Evolutionary conservation across 2,113 vertebrate species (phyloP).

Genomic region (Ondatra zibethicus): DNA sequence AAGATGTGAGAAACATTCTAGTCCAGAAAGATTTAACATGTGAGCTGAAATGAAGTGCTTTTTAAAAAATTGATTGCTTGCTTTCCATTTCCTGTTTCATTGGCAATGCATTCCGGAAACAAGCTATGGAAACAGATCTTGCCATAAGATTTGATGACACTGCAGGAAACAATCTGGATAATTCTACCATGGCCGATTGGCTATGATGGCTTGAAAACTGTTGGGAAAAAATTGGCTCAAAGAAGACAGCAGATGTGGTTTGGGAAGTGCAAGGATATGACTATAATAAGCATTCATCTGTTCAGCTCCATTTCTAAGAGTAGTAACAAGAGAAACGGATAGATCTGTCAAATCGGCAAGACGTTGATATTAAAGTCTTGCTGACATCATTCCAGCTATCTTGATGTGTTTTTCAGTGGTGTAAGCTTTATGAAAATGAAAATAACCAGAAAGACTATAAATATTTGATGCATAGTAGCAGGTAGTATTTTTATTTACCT

Average conservation of each 20-base stretch:
- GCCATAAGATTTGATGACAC: neutral
- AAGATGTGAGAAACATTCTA: conserved; percentile 25
- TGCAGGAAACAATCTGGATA: conserved; percentile 36
- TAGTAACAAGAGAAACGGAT: conserved; percentile 24
- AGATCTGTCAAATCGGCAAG: conserved; percentile 40
- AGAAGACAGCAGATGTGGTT: neutral
- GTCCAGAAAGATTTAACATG: conserved; percentile 41
- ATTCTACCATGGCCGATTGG: neutral
- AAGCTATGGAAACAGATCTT: neutral
- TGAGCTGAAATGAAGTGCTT: conserved; percentile 48
- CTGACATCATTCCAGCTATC: conserved; percentile 8
- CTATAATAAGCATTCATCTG: conserved; percentile 51
- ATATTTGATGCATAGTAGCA: neutral
- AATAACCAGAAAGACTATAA: neutral
- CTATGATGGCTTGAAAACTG: conserved; percentile 1
- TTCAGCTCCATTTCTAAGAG: conserved; percentile 56
- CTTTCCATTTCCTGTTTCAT: conserved; percentile 66
- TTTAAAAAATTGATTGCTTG: neutral
- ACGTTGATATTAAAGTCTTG: conserved; percentile 20
- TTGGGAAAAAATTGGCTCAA: conserved; percentile 4
- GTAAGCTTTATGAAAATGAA: conserved; percentile 42
- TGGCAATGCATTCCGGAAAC: neutral
- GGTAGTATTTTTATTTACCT: neutral
- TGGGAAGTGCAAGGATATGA: conserved; percentile 38
- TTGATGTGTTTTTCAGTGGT: conserved; percentile 20